Evolutionary conservation across 2,113 vertebrate species (phyloP).

Genomic region (Anser cygnoides): DNA sequence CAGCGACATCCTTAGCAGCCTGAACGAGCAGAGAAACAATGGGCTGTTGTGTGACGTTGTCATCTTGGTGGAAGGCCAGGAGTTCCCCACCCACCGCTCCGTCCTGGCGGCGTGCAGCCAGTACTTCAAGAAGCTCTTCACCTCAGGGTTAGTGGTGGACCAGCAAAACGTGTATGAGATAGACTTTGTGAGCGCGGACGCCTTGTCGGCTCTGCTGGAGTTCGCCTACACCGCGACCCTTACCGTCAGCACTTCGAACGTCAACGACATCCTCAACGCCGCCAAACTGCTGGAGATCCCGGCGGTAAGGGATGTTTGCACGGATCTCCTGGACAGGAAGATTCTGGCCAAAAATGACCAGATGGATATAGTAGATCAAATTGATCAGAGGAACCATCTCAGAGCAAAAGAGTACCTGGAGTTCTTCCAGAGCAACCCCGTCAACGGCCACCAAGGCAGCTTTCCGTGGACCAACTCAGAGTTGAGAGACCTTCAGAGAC

Average conservation of each 20-base stretch:
- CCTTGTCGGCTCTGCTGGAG: conserved; percentile 93
- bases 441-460: conserved; percentile 78
- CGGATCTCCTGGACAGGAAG: conserved; percentile 96
- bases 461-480: conserved; percentile 78
- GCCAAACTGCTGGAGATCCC: conserved; percentile 93
- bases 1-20: conserved; percentile 92
- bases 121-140: conserved; percentile 99
- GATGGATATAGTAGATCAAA: conserved; percentile 79
- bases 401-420: conserved; percentile 96
- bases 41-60: conserved; percentile 95
- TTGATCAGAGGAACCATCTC: conserved; percentile 89
- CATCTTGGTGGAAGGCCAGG: conserved; percentile 90
- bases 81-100: conserved; percentile 97
- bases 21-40: conserved; percentile 94
- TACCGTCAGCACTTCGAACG: conserved; percentile 92
- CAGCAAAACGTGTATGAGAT: conserved; percentile 95
- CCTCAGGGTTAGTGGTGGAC: conserved; percentile 91
- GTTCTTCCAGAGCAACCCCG: conserved; percentile 92
- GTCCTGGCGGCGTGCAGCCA: conserved; percentile 96
- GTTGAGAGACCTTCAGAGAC: conserved; percentile 74
- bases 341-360: conserved; percentile 85
- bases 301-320: conserved; percentile 93
- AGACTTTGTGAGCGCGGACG: conserved; percentile 93
- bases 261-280: conserved; percentile 93
- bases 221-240: conserved; percentile 98